Base-by-base conservation (phyloP, 2,888 invertebrate species). In the Mythimna vitellina region DNA sequence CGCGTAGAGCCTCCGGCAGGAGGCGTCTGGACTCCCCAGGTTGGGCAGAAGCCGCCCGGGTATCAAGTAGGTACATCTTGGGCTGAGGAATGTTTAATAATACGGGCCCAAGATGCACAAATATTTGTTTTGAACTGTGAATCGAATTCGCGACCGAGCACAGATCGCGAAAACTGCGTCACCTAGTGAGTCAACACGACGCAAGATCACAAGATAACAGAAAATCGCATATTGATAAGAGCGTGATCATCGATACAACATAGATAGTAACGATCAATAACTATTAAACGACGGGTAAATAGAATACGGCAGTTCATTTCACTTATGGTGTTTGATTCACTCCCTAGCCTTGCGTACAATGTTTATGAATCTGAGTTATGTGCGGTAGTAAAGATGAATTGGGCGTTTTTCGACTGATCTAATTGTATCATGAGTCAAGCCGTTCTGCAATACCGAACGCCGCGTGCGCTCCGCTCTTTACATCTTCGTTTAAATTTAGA, bases 401-500 rank as follows among this genome's bases (percentile, higher is more conserved):
- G 80, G 76, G 71, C 74, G 80, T 84, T 89, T 88, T 90, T 88
- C 86, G 81, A 86, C 85, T 82, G 86, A 86, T 90, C 87, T 90
- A 89, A 91, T 89, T 91, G 90, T 82, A 76, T 87, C 77, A 89
- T 91, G 91, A 93, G 87, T 92, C 90, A 89, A 92, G 73, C 83
- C 86, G 77, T 78, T 79, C 65, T 71, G 85, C 84, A 79, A 85
- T 75, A 85, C 85, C 84, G 78, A 81, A 85, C 88, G 84, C 82
- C 83, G 87, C 84, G 81, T 68, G 87, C 85, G 86, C 69, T 78
- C 81, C 80, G 73, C 81, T 86, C 84, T 78, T 82, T 79, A 81
- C 66, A 82, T 89, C 87, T 87, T 87, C 73, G 89, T 90, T 90
- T 94, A 95, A 92, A 92, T 92, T 92, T 95, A 95, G 95, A 92